Conservation (phyloP, 2,888 invertebrate genomes). For the Tetragonisca angustula region DNA sequence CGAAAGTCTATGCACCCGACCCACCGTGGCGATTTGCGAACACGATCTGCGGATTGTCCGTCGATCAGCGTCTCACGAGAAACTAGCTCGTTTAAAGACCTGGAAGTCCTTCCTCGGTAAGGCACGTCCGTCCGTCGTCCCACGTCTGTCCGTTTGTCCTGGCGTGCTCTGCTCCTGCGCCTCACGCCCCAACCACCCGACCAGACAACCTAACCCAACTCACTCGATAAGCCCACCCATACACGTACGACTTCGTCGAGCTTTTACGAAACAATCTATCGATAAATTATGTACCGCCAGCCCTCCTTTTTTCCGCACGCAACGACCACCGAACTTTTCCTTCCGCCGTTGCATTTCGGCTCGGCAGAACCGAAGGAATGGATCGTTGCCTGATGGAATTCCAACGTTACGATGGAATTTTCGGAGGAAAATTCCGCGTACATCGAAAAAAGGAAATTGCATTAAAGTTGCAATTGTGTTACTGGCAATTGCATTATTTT, state of each 20-base stretch:
- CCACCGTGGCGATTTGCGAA: background rate
- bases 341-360: background rate
- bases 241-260: constrained; percentile 35
- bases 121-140: constrained; percentile 52
- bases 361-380: background rate
- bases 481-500: too few relatives aligned
- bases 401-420: background rate
- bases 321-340: constrained; percentile 5
- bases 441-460: background rate
- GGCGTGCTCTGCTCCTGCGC: constrained; percentile 80
- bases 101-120: constrained; percentile 67
- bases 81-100: constrained; percentile 68
- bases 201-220: constrained; percentile 74
- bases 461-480: background rate
- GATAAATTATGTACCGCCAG: constrained; percentile 62
- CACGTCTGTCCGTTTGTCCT: constrained; percentile 76
- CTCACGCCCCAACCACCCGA: constrained; percentile 62
- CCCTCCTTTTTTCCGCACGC: constrained; percentile 36
- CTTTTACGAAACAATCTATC: constrained; percentile 63
- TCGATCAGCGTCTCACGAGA: constrained; percentile 59
- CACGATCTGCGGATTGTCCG: constrained; percentile 27
- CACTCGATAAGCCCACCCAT: constrained; percentile 73
- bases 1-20: background rate
- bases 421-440: background rate
- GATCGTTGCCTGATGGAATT: background rate